These are phyloP conservation scores for Scolopax bukidnonensis DNA, from an alignment of 2,797 vertebrate genomes.

Conservation along the genomic window DNA sequence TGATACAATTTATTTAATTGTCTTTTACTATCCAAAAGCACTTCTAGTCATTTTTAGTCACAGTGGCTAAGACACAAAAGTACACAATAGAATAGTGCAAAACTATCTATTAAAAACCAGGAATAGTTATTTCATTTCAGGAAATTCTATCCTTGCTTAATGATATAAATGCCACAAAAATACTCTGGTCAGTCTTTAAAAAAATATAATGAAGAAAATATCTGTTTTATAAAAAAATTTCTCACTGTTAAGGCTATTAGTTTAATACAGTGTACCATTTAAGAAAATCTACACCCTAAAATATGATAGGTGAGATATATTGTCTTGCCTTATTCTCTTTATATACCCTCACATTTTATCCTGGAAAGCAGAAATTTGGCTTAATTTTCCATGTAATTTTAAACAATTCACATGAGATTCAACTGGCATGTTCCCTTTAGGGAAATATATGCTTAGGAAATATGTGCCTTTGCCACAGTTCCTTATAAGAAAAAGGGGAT, in stretches of 20 bases:
- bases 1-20: conserved; percentile 21
- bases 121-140: not conserved
- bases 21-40: conserved; percentile 3
- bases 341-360: not conserved
- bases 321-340: not conserved
- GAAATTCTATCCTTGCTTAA: not conserved
- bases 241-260: not conserved
- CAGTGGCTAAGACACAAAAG: not conserved
- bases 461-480: not conserved
- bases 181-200: not conserved
- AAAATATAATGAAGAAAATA: not conserved
- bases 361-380: not conserved
- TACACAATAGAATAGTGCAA: not conserved
- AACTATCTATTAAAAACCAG: conserved; percentile 6
- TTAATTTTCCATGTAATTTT: not conserved
- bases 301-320: not conserved
- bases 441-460: not conserved
- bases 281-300: not conserved
- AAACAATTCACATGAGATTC: not conserved
- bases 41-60: not conserved
- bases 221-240: not conserved
- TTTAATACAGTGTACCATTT: not conserved
- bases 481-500: not conserved
- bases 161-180: not conserved
- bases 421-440: rapidly evolving